These are phyloP conservation scores for Tyto alba DNA, from an alignment of 2,113 vertebrate species.

Conservation along the genomic window DNA sequence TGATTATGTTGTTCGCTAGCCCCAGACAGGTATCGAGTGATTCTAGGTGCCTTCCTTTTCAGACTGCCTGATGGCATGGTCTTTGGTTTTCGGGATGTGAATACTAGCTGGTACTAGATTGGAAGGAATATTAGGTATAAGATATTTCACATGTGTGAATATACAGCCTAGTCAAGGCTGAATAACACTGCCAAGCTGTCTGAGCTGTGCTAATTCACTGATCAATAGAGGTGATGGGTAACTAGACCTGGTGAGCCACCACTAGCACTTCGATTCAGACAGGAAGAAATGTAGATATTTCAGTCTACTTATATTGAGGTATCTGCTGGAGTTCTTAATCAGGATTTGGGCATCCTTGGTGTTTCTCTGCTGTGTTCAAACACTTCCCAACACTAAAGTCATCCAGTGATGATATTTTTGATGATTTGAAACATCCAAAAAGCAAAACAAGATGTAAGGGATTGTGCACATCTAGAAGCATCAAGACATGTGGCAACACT, in stretches of 20 bases:
- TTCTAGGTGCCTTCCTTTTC: background rate
- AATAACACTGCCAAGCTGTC: background rate
- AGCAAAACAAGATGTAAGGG: background rate
- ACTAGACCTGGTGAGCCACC: background rate
- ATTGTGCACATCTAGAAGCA: slow-evolving; percentile 4
- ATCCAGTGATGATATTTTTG: background rate
- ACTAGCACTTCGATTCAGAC: background rate
- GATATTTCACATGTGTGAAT: background rate
- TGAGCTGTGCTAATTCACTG: background rate
- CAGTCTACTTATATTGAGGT: background rate
- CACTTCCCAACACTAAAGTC: background rate
- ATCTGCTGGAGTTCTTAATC: background rate
- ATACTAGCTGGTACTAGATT: background rate
- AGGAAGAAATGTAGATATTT: background rate
- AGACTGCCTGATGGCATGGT: background rate
- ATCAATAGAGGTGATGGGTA: background rate
- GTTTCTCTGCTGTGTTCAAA: background rate
- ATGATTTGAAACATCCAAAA: background rate
- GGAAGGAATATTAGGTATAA: background rate
- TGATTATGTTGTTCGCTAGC: background rate
- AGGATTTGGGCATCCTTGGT: background rate
- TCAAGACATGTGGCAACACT: slow-evolving; percentile 44
- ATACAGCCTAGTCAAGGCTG: background rate
- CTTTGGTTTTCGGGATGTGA: background rate
- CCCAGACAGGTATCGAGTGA: background rate